Evolutionary conservation across 2,888 invertebrate species (phyloP).

Genomic region (Prosapia bicincta): DNA sequence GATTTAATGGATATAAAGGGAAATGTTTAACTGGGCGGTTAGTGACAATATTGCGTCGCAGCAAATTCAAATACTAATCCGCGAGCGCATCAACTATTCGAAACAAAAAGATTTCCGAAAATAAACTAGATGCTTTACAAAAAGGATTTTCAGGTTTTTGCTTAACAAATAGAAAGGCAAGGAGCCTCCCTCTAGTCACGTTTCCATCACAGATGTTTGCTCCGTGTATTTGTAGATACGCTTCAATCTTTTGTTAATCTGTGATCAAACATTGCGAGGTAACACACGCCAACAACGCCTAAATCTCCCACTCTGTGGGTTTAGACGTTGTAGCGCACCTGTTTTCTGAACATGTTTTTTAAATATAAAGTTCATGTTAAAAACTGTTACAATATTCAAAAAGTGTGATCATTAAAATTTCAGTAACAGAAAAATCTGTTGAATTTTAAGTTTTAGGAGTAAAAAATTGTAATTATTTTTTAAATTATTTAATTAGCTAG

Average conservation of each 20-base stretch:
- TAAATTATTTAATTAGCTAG: no score
- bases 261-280: background rate
- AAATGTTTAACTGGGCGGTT: no score
- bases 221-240: background rate
- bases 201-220: background rate
- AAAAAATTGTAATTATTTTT: no score
- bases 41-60: no score
- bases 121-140: background rate
- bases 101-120: background rate
- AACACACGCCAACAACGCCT: background rate
- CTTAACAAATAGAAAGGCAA: background rate
- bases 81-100: no score
- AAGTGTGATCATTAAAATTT: no score
- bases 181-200: background rate
- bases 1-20: no score
- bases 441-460: no score
- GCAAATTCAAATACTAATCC: no score
- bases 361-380: no score
- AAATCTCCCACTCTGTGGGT: background rate
- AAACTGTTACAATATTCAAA: no score
- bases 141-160: background rate
- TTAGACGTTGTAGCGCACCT: background rate
- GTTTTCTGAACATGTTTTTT: background rate
- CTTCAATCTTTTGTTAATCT: background rate
- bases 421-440: no score